These are phyloP conservation scores for Lates calcarifer DNA, from an alignment of 2,113 vertebrate species.

Conservation along the genomic window DNA sequence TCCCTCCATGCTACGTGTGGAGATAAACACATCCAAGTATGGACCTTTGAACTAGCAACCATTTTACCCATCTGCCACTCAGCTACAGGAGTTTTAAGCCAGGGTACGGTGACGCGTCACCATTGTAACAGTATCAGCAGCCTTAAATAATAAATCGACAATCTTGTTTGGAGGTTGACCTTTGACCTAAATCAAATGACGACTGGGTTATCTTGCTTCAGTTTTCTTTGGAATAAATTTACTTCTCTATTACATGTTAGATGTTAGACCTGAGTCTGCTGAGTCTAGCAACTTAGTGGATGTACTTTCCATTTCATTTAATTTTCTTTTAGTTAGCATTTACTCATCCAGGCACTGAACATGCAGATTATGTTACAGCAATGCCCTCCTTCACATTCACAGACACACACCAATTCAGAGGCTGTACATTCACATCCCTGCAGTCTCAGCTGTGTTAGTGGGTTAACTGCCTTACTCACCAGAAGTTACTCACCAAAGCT, in stretches of 20 bases:
- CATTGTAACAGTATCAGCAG: slow-evolving; percentile 33
- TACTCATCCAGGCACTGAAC: not conserved
- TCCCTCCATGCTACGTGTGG: slow-evolving; percentile 53
- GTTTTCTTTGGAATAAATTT: not conserved
- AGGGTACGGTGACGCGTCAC: slow-evolving; percentile 31
- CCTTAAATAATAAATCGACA: slow-evolving; percentile 8
- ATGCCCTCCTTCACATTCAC: not conserved
- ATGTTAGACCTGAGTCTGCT: not conserved
- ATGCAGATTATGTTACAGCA: not conserved
- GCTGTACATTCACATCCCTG: not conserved
- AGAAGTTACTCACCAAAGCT: not conserved
- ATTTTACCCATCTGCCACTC: slow-evolving; percentile 75
- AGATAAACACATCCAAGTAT: slow-evolving; percentile 69
- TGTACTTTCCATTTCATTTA: not conserved
- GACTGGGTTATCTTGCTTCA: not conserved
- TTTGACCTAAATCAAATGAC: slow-evolving; percentile 30
- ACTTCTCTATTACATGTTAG: not conserved
- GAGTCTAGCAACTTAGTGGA: not conserved
- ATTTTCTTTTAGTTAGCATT: not conserved
- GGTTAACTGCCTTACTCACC: not conserved
- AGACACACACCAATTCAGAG: not conserved
- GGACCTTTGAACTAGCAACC: slow-evolving; percentile 66
- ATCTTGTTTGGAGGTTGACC: slow-evolving; percentile 40
- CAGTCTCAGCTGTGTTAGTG: not conserved
- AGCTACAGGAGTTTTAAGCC: slow-evolving; percentile 57